These are phyloP conservation scores for Silurus aristotelis DNA, from an alignment of 2,797 vertebrate genomes.

Conservation along the genomic window DNA sequence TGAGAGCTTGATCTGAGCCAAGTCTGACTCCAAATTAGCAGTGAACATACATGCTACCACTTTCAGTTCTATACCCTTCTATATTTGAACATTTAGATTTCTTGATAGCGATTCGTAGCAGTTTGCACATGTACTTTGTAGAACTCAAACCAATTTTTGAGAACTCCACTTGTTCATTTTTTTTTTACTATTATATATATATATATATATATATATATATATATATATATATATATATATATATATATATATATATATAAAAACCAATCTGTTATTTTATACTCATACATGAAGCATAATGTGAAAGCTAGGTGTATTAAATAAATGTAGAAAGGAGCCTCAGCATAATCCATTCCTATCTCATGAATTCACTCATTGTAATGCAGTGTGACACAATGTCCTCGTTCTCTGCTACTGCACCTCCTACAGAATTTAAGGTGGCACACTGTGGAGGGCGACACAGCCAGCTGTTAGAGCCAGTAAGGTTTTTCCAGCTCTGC, in stretches of 20 bases:
- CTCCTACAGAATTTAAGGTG: not conserved
- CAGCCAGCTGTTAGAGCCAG: conserved; percentile 44
- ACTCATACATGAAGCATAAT: not conserved
- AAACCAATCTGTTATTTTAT: not conserved
- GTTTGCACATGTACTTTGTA: not conserved
- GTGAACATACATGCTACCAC: not conserved
- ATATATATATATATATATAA: no score
- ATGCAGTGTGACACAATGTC: not conserved
- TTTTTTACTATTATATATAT: no score
- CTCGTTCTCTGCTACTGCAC: not conserved
- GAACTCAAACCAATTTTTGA: not conserved
- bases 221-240: no score
- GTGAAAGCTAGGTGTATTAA: not conserved
- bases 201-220: no score
- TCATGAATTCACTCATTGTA: conserved; percentile 1
- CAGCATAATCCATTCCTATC: not conserved
- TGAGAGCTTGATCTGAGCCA: not conserved
- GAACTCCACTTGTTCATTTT: not conserved
- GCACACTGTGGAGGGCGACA: conserved; percentile 33
- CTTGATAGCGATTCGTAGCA: not conserved
- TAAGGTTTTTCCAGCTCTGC: conserved; percentile 45
- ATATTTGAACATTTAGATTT: not conserved
- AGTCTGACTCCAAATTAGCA: not conserved
- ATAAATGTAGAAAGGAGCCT: not conserved
- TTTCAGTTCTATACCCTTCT: not conserved